Conservation (phyloP, 2,888 invertebrate species). For the Halictus quadricinctus region DNA sequence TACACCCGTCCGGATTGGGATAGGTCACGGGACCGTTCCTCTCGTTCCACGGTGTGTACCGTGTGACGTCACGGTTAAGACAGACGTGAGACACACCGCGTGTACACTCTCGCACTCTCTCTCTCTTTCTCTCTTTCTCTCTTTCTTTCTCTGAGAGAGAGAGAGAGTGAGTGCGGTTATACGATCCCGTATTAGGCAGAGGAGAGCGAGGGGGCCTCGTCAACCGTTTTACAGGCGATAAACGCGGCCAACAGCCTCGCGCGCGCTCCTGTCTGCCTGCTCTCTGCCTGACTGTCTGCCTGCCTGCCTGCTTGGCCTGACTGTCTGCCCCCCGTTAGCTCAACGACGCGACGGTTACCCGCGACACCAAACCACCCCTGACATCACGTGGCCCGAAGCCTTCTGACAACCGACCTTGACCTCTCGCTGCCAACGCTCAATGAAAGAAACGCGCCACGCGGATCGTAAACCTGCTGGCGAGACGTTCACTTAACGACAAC, state of each 20-base stretch:
- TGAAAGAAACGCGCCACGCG: constrained; percentile 43
- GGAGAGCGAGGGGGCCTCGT: constrained; percentile 21
- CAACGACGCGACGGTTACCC: constrained; percentile 7
- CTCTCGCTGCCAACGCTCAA: constrained; percentile 14
- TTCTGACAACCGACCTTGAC: constrained; percentile 35
- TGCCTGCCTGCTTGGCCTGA: not conserved
- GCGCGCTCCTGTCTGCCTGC: not conserved
- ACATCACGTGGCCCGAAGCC: not conserved
- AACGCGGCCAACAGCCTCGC: constrained; percentile 44
- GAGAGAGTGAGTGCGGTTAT: constrained; percentile 25
- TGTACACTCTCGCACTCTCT: not conserved
- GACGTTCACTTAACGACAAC: not conserved
- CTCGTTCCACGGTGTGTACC: constrained; percentile 62
- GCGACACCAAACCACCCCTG: constrained; percentile 2
- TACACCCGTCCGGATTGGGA: constrained; percentile 80
- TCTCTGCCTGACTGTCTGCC: not conserved
- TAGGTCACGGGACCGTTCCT: constrained; percentile 76
- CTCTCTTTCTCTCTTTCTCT: not conserved
- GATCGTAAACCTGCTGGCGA: constrained; percentile 31
- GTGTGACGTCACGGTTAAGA: constrained; percentile 72
- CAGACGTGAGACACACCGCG: constrained; percentile 54
- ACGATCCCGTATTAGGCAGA: constrained; percentile 49
- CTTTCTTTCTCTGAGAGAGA: too few species aligned
- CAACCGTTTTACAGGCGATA: constrained; percentile 64
- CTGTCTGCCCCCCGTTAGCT: not conserved